phyloP scores from a whole-genome alignment of 2,888 invertebrate genomes.

The Acrobasis repandana region DNA sequence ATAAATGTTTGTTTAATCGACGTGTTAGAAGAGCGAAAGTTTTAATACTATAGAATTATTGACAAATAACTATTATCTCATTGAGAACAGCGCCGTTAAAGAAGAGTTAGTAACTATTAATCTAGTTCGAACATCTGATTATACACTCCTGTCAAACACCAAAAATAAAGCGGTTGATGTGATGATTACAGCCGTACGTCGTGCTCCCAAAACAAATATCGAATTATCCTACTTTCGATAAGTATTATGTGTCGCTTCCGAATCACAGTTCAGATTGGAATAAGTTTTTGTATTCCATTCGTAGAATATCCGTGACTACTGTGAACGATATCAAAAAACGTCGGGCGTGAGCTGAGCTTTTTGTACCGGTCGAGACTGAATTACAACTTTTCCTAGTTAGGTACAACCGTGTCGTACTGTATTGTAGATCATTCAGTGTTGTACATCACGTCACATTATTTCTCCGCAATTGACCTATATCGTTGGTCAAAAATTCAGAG shows the following conservation, averaged over 20 bases:
- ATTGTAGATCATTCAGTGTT: neutral
- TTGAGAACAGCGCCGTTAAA: conserved; percentile 42
- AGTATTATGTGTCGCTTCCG: conserved; percentile 10
- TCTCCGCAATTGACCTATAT: too few relatives aligned
- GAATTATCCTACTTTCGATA: conserved; percentile 26
- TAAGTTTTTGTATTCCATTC: neutral
- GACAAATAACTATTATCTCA: conserved; percentile 49
- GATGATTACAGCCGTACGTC: conserved; percentile 41
- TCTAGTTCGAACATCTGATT: conserved; percentile 47
- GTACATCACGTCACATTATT: neutral
- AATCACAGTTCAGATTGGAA: neutral
- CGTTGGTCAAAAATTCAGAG: too few relatives aligned
- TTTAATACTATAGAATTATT: conserved; percentile 48
- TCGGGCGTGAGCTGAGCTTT: neutral
- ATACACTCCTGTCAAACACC: conserved; percentile 35
- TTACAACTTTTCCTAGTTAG: neutral
- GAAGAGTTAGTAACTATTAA: conserved; percentile 48
- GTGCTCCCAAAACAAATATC: conserved; percentile 53
- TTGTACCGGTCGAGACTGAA: neutral
- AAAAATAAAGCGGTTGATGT: conserved; percentile 38
- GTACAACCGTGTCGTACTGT: neutral
- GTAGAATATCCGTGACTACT: neutral
- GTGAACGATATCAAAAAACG: neutral
- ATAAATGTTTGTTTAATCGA: conserved; percentile 45
- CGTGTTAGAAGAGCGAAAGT: conserved; percentile 54